These are phyloP conservation scores for Melanotaenia pygmaea DNA, from an alignment of 2,797 vertebrate species.

Conservation along the genomic window DNA sequence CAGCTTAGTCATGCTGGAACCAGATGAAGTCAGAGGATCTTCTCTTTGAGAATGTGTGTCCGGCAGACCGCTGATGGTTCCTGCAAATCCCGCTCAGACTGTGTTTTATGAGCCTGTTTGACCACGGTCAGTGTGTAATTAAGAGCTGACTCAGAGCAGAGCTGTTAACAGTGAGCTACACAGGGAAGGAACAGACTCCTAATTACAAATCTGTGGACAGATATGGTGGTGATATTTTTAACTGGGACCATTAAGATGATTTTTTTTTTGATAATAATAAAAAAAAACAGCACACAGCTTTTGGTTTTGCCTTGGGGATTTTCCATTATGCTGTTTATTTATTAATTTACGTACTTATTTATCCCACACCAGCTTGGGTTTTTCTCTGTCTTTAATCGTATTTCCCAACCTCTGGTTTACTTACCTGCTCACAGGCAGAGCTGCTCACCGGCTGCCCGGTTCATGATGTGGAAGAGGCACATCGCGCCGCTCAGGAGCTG, in stretches of 20 bases:
- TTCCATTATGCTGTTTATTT: slow-evolving; percentile 30
- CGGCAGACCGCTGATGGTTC: slow-evolving; percentile 48
- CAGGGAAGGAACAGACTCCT: slow-evolving; percentile 16
- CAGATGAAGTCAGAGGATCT: slow-evolving; percentile 52
- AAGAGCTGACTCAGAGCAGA: slow-evolving; percentile 54
- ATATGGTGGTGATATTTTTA: slow-evolving; percentile 26
- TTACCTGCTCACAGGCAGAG: slow-evolving; percentile 85
- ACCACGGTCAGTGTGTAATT: slow-evolving; percentile 55
- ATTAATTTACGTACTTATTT: slow-evolving; percentile 26
- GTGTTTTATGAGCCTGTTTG: slow-evolving; percentile 62
- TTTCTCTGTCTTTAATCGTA: slow-evolving; percentile 57
- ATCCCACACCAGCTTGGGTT: slow-evolving; percentile 46
- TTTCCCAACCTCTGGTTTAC: slow-evolving; percentile 42
- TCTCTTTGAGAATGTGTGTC: slow-evolving; percentile 52
- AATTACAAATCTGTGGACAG: slow-evolving; percentile 32
- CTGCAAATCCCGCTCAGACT: slow-evolving; percentile 44
- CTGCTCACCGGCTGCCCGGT: slow-evolving; percentile 87
- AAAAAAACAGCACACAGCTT: background rate
- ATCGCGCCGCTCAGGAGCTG: slow-evolving; percentile 81
- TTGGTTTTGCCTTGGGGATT: slow-evolving; percentile 34
- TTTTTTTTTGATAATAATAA: background rate
- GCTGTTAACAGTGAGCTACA: slow-evolving; percentile 42
- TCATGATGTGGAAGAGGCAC: slow-evolving; percentile 82
- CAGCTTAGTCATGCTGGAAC: slow-evolving; percentile 59
- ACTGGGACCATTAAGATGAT: slow-evolving; percentile 13